Base-by-base conservation (phyloP, 2,888 invertebrate genomes). In the Lucinisca nassula region DNA sequence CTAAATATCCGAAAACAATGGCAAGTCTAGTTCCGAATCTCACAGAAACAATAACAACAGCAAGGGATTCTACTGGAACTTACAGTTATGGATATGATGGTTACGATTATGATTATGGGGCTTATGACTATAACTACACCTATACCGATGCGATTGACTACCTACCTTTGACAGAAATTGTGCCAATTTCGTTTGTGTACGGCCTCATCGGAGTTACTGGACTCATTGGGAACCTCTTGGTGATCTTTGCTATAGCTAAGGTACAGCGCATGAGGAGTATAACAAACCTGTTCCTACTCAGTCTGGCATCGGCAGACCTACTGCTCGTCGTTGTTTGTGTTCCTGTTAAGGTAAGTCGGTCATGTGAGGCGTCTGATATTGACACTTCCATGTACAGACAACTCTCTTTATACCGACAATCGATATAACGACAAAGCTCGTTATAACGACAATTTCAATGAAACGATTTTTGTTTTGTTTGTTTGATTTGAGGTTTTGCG, bases 201-300 rank as follows among this genome's bases (percentile, higher is more conserved):
- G 96, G 97, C 12, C 93, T 97, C 37, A 97, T 97, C 1, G 97
- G 97, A 92, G 95, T 97, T 78, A 95, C 97, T 49, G 97, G 97
- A 49, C 96, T 97, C 61, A 96, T 97, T 40, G 97, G 97, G 90
- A 97, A 97, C 93, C 88, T 95, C 32, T 95, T 97, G 80, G 97
- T 97, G 85, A 97, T 97, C 84, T 97, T 97, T 93, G 97, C 97
- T n/a, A 97, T 97, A 55, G 96, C 96, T 55, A 96, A 96, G 78
- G 97, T 97, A 93, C 95, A 97, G 70, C 95, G 97, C 49, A 97
- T 97, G 97, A 96, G 97, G 92, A 97, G 97, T 92, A 97, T 96
- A 67, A 98, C 98, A n/a, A 98, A 98, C 94, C 97, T 97, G 73
- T 97, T 98, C 94, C 96, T 98, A 55, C 97, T 97, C 27, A 97